These are phyloP conservation scores for Eremobia ochroleuca DNA, from an alignment of 2,888 invertebrate species.

Conservation along the genomic window DNA sequence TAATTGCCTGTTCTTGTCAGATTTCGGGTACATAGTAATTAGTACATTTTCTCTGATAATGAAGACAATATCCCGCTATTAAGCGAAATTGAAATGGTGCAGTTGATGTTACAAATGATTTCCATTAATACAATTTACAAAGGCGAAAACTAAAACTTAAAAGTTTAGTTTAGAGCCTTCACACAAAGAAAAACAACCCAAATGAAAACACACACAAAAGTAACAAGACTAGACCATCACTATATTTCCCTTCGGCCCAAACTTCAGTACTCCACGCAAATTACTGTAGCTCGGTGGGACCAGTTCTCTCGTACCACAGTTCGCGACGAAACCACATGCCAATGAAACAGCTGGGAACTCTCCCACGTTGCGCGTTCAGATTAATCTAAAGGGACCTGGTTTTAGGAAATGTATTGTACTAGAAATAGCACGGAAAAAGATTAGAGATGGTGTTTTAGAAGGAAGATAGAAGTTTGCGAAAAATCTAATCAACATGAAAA, in stretches of 20 bases:
- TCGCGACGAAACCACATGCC: constrained; percentile 48
- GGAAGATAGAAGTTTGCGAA: neutral
- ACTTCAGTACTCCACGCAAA: constrained; percentile 41
- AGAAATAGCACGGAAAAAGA: neutral
- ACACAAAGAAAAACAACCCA: neutral
- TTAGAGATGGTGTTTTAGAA: neutral
- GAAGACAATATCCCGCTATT: too few species aligned
- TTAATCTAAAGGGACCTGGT: constrained; percentile 9
- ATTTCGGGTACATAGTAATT: neutral
- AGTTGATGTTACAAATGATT: neutral
- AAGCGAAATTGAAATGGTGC: neutral
- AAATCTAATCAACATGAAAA: neutral
- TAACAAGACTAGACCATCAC: constrained; percentile 4
- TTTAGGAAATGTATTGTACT: neutral
- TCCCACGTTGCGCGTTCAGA: constrained; percentile 29
- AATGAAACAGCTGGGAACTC: constrained; percentile 40
- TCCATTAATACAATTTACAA: neutral
- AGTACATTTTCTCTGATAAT: neutral
- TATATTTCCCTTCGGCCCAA: constrained; percentile 25
- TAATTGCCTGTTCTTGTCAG: neutral
- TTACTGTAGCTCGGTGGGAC: constrained; percentile 27
- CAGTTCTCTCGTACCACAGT: constrained; percentile 23
- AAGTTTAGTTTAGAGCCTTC: too few species aligned
- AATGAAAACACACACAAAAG: constrained; percentile 5
- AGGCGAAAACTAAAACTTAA: neutral